These are phyloP conservation scores for Bombycilla garrulus DNA, from an alignment of 2,113 vertebrate species.

Conservation along the genomic window DNA sequence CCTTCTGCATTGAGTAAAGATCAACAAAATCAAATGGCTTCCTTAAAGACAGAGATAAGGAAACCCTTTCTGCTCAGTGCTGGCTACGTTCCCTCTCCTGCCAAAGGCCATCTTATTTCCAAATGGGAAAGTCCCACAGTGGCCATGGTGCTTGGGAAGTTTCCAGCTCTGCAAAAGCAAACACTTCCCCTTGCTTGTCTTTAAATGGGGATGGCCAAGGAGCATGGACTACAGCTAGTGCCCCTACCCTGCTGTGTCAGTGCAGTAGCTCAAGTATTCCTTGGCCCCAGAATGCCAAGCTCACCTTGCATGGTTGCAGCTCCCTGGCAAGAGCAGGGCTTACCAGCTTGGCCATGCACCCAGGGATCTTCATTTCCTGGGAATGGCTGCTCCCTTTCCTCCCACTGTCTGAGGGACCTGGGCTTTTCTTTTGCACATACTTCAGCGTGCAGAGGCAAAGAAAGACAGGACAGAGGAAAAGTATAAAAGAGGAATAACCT, in stretches of 20 bases:
- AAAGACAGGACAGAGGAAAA: background rate
- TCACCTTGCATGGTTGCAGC: background rate
- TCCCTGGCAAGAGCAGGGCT: background rate
- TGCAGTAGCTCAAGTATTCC: too few relatives aligned
- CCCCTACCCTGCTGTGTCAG: fast-evolving
- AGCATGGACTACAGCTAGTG: background rate
- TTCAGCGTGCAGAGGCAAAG: background rate
- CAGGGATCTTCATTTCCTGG: fast-evolving
- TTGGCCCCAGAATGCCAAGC: background rate
- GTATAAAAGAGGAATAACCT: background rate
- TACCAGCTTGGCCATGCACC: background rate
- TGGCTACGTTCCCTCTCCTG: background rate
- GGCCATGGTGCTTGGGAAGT: fast-evolving
- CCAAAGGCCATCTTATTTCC: background rate
- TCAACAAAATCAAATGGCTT: background rate
- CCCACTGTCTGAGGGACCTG: fast-evolving
- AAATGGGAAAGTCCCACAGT: fast-evolving
- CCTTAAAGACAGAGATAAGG: background rate
- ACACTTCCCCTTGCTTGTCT: background rate
- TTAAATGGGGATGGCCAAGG: background rate
- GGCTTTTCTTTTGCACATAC: background rate
- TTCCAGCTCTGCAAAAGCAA: background rate
- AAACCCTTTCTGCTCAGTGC: background rate
- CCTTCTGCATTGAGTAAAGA: background rate
- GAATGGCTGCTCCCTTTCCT: background rate